Conservation (phyloP, 2,797 vertebrate genomes). For the Peromyscus nudipes region DNA sequence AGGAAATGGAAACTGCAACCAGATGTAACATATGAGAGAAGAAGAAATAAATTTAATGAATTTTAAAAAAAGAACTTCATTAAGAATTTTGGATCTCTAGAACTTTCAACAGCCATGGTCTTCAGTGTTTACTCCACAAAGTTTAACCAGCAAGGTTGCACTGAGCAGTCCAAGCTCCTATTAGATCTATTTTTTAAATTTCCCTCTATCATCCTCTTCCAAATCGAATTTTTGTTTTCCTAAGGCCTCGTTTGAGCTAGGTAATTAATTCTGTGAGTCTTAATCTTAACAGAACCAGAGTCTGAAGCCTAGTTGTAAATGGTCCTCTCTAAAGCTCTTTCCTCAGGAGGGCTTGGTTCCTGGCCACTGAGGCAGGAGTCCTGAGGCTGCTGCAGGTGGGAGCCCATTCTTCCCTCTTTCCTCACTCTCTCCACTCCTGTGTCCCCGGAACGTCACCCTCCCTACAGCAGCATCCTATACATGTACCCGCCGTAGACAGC, state of each 20-base stretch:
- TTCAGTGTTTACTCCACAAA: neutral
- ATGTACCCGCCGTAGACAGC: neutral
- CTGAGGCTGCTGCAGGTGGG: neutral
- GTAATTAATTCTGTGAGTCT: conserved; percentile 21
- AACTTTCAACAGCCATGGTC: neutral
- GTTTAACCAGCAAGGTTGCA: neutral
- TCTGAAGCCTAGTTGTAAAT: neutral
- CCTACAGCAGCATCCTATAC: neutral
- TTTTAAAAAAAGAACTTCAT: neutral
- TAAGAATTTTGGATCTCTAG: neutral
- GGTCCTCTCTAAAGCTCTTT: neutral
- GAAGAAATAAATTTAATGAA: neutral
- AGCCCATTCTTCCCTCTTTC: neutral
- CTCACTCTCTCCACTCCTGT: accelerated
- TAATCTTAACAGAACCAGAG: neutral
- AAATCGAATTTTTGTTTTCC: neutral
- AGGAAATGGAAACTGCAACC: too few relatives aligned
- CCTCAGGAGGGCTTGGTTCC: accelerated
- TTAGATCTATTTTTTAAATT: neutral
- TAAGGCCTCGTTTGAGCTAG: neutral
- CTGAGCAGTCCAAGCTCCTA: neutral
- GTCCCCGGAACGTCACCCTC: neutral
- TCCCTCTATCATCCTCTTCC: neutral
- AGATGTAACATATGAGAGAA: neutral
- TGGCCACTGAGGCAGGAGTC: neutral